Percentiles rank a stretch among this genome's conserved stretches.
These are phyloP conservation scores for Ctenochaetus hawaiiensis DNA, from an alignment of 2,797 vertebrate species.

Conservation along the genomic window DNA sequence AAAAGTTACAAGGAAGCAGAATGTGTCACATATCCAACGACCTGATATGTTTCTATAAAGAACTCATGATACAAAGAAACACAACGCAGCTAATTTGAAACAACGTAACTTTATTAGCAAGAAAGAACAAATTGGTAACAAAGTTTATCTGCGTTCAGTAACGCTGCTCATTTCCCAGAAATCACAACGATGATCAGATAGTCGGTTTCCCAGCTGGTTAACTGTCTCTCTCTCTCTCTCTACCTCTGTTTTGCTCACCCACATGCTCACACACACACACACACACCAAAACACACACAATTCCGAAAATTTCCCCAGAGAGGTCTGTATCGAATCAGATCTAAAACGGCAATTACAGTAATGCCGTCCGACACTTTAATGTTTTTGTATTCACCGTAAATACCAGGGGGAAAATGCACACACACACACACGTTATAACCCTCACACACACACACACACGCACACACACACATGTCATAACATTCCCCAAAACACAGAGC, in stretches of 20 bases:
- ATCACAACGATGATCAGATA: constrained; percentile 31
- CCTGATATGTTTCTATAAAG: constrained; percentile 8
- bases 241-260: too few relatives aligned
- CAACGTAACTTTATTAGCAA: neutral
- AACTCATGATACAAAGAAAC: neutral
- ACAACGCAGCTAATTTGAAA: neutral
- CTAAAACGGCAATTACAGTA: constrained; percentile 69
- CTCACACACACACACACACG: constrained; percentile 14
- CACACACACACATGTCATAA: constrained; percentile 25
- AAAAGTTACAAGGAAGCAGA: neutral
- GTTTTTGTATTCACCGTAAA: constrained; percentile 57
- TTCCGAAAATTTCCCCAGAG: constrained; percentile 44
- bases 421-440: constrained; percentile 16
- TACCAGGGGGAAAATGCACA: constrained; percentile 26
- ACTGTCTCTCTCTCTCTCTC: neutral
- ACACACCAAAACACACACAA: constrained; percentile 19
- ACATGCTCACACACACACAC: neutral
- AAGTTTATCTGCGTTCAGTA: neutral
- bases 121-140: constrained; percentile 10
- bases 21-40: neutral
- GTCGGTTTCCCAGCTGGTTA: constrained; percentile 48
- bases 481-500: constrained; percentile 20
- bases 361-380: constrained; percentile 61
- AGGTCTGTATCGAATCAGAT: constrained; percentile 69
- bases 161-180: constrained; percentile 60